These are phyloP conservation scores for Sepioteuthis lessoniana DNA, from an alignment of 2,888 invertebrate genomes.

Conservation along the genomic window DNA sequence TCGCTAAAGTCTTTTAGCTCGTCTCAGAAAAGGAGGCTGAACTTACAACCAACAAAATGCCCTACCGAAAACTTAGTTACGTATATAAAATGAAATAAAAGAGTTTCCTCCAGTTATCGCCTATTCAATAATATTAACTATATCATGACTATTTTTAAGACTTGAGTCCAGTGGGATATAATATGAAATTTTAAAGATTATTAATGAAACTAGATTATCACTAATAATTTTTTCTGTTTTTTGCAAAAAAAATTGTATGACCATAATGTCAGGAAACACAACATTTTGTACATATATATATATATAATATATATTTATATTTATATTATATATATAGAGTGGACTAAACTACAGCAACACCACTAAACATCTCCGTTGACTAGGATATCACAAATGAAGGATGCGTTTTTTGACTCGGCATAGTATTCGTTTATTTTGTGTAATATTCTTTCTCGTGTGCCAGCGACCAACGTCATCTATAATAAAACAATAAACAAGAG, in stretches of 20 bases:
- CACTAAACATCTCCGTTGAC: neutral
- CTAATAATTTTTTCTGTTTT: neutral
- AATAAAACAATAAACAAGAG: neutral
- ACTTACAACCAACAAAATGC: neutral
- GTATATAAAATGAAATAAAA: neutral
- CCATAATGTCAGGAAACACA: slow-evolving; percentile 14
- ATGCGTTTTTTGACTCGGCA: neutral
- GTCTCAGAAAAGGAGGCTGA: neutral
- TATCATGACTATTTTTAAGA: neutral
- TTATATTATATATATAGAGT: slow-evolving; percentile 23
- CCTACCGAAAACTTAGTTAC: neutral
- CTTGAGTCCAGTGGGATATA: neutral
- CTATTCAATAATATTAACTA: neutral
- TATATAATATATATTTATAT: slow-evolving; percentile 33
- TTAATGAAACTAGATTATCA: neutral
- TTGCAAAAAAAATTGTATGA: neutral
- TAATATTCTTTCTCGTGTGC: slow-evolving; percentile 21
- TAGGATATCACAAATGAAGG: neutral
- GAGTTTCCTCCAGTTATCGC: neutral
- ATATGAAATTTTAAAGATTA: neutral
- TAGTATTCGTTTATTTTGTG: slow-evolving; percentile 21
- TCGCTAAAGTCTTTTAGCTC: neutral
- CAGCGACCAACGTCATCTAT: slow-evolving; percentile 33
- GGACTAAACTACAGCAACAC: neutral
- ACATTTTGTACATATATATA: slow-evolving; percentile 23